phyloP scores from a whole-genome alignment of 2,888 invertebrate species.

The Rhagonycha lutea region DNA sequence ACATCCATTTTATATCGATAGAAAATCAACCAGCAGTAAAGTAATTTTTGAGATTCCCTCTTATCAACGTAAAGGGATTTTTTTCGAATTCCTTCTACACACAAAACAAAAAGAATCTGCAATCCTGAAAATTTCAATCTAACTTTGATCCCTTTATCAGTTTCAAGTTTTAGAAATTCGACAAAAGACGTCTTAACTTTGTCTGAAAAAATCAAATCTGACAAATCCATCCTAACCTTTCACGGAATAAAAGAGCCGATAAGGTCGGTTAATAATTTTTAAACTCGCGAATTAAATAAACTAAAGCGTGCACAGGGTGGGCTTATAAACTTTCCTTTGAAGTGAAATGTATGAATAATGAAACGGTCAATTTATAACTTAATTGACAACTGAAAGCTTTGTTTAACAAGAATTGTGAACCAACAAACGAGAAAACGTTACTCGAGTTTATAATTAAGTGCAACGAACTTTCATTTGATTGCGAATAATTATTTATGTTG shows the following conservation, averaged over 20 bases:
- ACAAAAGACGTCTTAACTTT: background rate
- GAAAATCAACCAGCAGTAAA: background rate
- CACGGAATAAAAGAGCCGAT: too few species aligned
- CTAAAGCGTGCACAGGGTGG: background rate
- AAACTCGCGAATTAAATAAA: background rate
- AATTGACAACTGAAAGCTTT: background rate
- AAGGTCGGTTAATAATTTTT: background rate
- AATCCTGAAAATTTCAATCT: background rate
- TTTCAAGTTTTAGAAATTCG: background rate
- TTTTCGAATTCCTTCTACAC: background rate
- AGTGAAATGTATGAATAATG: background rate
- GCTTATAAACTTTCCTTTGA: background rate
- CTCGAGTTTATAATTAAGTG: background rate
- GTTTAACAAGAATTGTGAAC: background rate
- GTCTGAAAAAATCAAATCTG: background rate
- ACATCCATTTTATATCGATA: background rate
- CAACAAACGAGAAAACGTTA: background rate
- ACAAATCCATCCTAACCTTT: background rate
- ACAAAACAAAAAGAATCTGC: background rate
- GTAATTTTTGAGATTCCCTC: background rate
- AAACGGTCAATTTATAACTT: background rate
- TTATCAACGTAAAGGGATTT: background rate
- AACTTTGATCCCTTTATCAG: background rate
- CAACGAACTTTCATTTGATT: slow-evolving; percentile 2
- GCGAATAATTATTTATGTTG: background rate